A percentile compares a stretch with the other conserved stretches of the same genome.
Evolutionary conservation across 2,888 invertebrate species (phyloP).

Genomic region (Meandrusa payeni): DNA sequence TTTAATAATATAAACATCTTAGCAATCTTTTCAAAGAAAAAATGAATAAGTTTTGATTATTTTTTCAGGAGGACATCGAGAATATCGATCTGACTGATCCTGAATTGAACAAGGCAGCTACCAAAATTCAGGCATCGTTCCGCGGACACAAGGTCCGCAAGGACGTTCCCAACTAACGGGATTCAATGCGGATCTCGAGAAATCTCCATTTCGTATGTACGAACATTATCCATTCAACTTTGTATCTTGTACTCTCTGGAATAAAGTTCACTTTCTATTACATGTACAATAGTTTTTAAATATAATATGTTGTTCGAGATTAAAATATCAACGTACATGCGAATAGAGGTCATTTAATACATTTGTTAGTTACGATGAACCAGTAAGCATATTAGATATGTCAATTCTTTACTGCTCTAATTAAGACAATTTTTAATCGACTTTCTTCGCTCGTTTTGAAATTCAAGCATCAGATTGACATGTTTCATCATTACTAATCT

Average conservation of each 20-base stretch:
- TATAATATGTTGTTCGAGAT: no score
- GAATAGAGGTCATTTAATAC: conserved; percentile 13
- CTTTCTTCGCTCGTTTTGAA: conserved; percentile 8
- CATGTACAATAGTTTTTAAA: no score
- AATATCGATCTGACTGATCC: conserved; percentile 93
- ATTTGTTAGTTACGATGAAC: conserved; percentile 37
- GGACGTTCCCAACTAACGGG: conserved; percentile 78
- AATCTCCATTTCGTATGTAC: conserved; percentile 50
- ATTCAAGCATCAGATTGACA: conserved; percentile 48
- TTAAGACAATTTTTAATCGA: conserved; percentile 23
- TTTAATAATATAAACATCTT: no score
- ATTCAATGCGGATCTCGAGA: conserved; percentile 36
- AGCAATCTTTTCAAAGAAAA: no score
- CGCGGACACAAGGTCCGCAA: conserved; percentile 94
- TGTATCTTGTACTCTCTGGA: conserved; percentile 1
- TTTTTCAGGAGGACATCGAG: conserved; percentile 85
- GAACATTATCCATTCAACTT: conserved; percentile 7
- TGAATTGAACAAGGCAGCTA: conserved; percentile 93
- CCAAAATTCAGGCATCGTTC: conserved; percentile 96
- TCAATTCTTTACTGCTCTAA: conserved; percentile 41
- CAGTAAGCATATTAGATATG: conserved; percentile 41
- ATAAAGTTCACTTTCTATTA: conserved; percentile 17
- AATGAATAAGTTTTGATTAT: no score
- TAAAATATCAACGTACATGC: conserved; percentile 12
- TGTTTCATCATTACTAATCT: conserved; percentile 48